Evolutionary conservation across 2,113 vertebrate species (phyloP).

Genomic region (Turnix velox): DNA sequence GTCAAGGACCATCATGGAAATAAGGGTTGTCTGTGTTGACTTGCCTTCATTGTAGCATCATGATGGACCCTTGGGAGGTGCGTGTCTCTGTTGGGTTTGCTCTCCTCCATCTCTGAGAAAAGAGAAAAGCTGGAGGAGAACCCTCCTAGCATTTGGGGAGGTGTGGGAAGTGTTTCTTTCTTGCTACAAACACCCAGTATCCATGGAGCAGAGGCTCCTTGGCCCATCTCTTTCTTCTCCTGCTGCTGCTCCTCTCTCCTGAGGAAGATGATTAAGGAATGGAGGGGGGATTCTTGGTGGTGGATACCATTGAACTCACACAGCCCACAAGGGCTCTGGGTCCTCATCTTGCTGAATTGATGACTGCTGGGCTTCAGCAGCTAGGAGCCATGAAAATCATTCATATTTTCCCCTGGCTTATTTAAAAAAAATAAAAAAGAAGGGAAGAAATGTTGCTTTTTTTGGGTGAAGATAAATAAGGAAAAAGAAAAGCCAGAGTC

Average conservation of each 20-base stretch:
- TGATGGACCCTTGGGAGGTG: no score
- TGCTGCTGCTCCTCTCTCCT: not conserved
- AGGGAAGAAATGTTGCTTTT: not conserved
- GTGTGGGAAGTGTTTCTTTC: no score
- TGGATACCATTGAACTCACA: not conserved
- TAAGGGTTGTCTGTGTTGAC: not conserved
- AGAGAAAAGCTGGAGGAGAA: not conserved
- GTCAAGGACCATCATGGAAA: not conserved
- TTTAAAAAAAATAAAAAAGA: not conserved
- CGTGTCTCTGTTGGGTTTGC: no score
- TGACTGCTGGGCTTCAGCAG: not conserved
- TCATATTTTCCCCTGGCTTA: not conserved
- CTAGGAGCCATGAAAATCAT: not conserved
- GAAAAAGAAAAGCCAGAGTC: not conserved
- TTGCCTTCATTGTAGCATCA: not conserved
- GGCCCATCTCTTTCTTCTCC: rapidly evolving
- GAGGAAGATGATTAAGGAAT: no score
- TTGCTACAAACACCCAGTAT: not conserved
- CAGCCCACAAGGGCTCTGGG: rapidly evolving
- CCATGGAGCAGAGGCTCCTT: not conserved
- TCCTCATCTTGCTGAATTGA: not conserved
- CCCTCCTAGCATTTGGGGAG: not conserved
- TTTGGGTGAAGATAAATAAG: not conserved
- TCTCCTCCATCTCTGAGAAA: no score
- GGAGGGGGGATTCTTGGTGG: rapidly evolving